A percentile compares a stretch with the other conserved stretches of the same genome.
Conservation (phyloP, 2,888 invertebrate species). For the Clivina fossor region DNA sequence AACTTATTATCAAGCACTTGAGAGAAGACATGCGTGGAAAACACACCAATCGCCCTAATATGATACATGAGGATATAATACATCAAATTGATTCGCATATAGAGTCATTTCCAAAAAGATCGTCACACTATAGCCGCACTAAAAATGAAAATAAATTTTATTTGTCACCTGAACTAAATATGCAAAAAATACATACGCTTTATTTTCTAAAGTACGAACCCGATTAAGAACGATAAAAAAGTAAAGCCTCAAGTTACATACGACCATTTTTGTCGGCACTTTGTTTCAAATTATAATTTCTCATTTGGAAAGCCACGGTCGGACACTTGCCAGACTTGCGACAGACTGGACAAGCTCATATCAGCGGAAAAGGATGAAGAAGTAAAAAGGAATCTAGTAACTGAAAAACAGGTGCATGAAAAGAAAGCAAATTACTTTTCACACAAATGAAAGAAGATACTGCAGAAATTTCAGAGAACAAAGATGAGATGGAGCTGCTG, state of each 20-base stretch:
- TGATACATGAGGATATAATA: conserved; percentile 32
- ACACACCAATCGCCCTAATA: conserved; percentile 36
- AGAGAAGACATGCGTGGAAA: conserved; percentile 34
- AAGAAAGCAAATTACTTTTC: too few species aligned
- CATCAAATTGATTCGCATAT: conserved; percentile 23
- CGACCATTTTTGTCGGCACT: conserved; percentile 24
- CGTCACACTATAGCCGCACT: conserved; percentile 31
- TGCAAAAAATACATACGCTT: conserved; percentile 29
- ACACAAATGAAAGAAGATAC: too few species aligned
- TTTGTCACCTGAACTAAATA: conserved; percentile 40
- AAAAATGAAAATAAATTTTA: conserved; percentile 35
- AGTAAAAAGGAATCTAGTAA: too few species aligned
- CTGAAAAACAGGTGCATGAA: too few species aligned
- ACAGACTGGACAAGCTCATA: conserved; percentile 15
- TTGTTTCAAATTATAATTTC: conserved; percentile 19
- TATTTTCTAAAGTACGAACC: too few species aligned
- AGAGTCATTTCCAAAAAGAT: conserved; percentile 26
- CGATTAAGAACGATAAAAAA: too few species aligned
- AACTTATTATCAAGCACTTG: conserved; percentile 23
- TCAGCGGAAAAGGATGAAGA: conserved; percentile 9
- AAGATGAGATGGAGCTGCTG: too few species aligned
- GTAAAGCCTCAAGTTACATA: conserved; percentile 24
- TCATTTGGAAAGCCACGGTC: conserved; percentile 25
- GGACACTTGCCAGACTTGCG: conserved; percentile 18
- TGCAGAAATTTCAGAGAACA: too few species aligned